Evolutionary conservation across 2,888 invertebrate genomes (phyloP), one percentile per base, ranked within the genome.

Genomic region (Carpatolechia fugitivella): DNA sequence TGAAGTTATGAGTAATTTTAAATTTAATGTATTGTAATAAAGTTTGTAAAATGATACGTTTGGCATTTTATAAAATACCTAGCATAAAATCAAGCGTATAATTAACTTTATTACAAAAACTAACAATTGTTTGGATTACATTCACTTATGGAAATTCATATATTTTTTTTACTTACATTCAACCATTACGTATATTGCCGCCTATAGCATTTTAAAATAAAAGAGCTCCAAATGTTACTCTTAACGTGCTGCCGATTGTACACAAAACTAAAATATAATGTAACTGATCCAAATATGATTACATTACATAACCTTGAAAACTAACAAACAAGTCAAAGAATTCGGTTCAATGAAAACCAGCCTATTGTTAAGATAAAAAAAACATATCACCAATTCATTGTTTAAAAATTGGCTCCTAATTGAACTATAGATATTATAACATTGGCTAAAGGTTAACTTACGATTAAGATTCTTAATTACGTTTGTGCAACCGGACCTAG

Each of bases 341-440:
- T 68, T 64, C 52, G 59, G 61, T 49, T 63, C 68, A 72, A 69
- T 70, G 65, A 63, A 60, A 69, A 63, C 67, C 10, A 41, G 33
- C 48, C 65, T 59, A 72, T 72, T 70, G 69, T 72, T 68, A 49
- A 31, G 56, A 67, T 58, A 35, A 38, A 63, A 66, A 64, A 64
- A 52, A 53, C 51, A 56, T 56, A 58, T 58, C 55, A 55, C 44
- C 56, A 38, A 57, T 14, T 38, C 50, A 50, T 50, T 50, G 50
- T 50, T 36, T 38, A 44, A 44, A 44, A 44, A 36, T 38, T 38
- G 38, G 24, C 44, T 44, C 20, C 38, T 49, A 49, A 33, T 20
- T 50, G 3, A 14, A 38, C 35, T 11, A 38, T 18, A 14, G 18
- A 14, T 29, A 50, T 38, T 20, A 29, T 49, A 41, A 20, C 35